These are phyloP conservation scores for Megaceryle alcyon DNA, from an alignment of 2,797 vertebrate species.

Conservation along the genomic window DNA sequence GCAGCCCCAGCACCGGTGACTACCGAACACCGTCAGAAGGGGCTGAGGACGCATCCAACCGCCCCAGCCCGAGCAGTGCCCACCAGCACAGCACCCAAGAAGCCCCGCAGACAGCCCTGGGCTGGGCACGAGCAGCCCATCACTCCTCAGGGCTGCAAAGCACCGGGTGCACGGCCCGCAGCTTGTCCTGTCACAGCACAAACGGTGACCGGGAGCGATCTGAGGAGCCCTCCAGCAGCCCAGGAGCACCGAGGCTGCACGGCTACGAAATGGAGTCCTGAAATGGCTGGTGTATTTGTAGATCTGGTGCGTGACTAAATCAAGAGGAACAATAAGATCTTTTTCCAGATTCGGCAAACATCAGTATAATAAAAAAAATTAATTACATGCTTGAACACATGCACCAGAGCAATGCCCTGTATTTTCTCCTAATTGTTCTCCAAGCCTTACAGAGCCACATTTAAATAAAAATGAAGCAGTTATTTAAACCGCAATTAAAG, in stretches of 20 bases:
- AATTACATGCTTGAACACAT: constrained; percentile 76
- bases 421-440: constrained; percentile 80
- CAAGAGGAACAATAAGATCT: constrained; percentile 58
- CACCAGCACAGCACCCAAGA: rapidly evolving
- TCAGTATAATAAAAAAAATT: constrained; percentile 73
- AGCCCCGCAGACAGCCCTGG: not conserved
- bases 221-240: rapidly evolving
- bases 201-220: rapidly evolving
- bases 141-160: rapidly evolving
- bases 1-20: not conserved
- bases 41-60: not conserved
- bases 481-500: constrained; percentile 82
- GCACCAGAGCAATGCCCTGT: constrained; percentile 71
- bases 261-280: not conserved
- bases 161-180: no score
- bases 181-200: not conserved
- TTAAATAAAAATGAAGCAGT: constrained; percentile 81
- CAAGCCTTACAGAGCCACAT: constrained; percentile 72
- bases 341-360: constrained; percentile 72
- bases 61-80: rapidly evolving
- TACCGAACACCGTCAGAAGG: not conserved
- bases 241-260: not conserved
- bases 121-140: not conserved
- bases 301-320: constrained; percentile 67
- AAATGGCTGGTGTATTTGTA: constrained; percentile 35